phyloP scores from a whole-genome alignment of 2,113 vertebrate species.

The Neoarius graeffei region DNA sequence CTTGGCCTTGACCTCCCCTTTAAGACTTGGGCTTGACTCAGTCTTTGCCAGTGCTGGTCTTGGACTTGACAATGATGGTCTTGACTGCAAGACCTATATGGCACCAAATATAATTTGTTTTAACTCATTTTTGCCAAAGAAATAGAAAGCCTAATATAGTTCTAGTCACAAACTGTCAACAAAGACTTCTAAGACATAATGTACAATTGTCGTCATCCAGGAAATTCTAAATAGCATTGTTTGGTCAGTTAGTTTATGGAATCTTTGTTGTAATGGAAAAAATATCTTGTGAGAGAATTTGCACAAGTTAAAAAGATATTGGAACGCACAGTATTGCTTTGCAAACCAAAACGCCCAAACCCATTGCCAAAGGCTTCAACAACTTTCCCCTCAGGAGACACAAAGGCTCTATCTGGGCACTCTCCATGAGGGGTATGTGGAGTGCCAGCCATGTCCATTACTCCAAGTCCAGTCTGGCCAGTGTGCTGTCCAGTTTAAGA shows the following conservation, averaged over 20 bases:
- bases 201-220: neutral
- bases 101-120: neutral
- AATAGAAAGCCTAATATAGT: neutral
- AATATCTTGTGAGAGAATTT: neutral
- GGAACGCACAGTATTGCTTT: neutral
- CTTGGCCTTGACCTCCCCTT: neutral
- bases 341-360: conserved; percentile 39
- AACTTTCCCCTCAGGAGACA: conserved; percentile 14
- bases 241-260: neutral
- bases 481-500: conserved; percentile 59
- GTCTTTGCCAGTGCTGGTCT: neutral
- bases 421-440: conserved; percentile 25
- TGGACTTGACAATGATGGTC: neutral
- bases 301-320: neutral
- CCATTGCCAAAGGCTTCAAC: conserved; percentile 39
- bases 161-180: neutral
- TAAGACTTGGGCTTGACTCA: neutral
- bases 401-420: conserved; percentile 38
- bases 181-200: neutral
- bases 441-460: conserved; percentile 39
- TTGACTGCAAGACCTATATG: neutral
- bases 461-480: conserved; percentile 34
- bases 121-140: neutral
- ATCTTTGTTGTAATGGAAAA: neutral
- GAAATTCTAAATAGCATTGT: neutral